phyloP scores from a whole-genome alignment of 1,140 invertebrate genomes.

The Sipha flava region DNA sequence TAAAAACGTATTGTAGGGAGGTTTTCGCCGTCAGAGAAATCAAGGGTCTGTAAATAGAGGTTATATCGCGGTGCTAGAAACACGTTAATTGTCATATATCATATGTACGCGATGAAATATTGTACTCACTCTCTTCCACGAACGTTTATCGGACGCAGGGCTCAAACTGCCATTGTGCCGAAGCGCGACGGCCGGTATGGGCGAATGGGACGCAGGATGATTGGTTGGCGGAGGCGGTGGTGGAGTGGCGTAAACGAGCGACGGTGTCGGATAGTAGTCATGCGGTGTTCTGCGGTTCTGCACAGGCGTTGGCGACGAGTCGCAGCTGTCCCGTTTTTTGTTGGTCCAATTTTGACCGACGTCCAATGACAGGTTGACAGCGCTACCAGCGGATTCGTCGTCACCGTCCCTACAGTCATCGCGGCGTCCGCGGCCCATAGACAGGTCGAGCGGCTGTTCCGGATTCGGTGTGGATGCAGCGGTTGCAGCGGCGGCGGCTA shows the following conservation, averaged over 20 bases:
- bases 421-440: conserved; percentile 58
- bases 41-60: no score
- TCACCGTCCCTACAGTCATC: conserved; percentile 43
- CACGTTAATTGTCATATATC: no score
- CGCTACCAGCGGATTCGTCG: conserved; percentile 35
- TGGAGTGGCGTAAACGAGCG: background rate
- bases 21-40: no score
- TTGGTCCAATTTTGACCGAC: conserved; percentile 30
- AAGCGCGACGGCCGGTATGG: conserved; percentile 44
- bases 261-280: conserved; percentile 42
- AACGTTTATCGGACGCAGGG: conserved; percentile 52
- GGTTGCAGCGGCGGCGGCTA: conserved; percentile 34
- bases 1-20: no score
- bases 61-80: no score
- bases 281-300: background rate
- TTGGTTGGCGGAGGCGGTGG: conserved; percentile 1
- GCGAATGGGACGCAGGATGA: conserved; percentile 44
- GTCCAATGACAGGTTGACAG: conserved; percentile 40
- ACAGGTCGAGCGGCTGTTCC: conserved; percentile 80
- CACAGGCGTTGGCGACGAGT: conserved; percentile 45
- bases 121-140: conserved; percentile 47
- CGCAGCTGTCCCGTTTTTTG: conserved; percentile 43
- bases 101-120: no score
- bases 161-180: conserved; percentile 47
- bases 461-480: conserved; percentile 37